Conservation (phyloP, 2,797 vertebrate species). For the Rhyacichthys aspro region DNA sequence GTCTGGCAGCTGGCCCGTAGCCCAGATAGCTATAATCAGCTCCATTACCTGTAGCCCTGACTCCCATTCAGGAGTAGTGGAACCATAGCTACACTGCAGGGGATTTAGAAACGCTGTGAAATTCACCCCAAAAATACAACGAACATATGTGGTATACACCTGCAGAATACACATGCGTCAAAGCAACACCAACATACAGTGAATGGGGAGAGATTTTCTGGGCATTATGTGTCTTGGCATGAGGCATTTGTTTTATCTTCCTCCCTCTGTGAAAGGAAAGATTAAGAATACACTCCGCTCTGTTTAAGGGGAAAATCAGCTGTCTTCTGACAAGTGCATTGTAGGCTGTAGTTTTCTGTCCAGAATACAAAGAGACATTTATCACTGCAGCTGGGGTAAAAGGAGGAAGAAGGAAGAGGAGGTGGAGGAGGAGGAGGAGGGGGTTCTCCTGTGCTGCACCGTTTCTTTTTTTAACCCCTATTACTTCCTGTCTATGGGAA, state of each 20-base stretch:
- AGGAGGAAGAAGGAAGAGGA: conserved; percentile 44
- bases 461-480: conserved; percentile 72
- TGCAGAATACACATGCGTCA: conserved; percentile 26
- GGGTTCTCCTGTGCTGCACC: conserved; percentile 59
- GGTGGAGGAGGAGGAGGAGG: conserved; percentile 6
- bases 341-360: conserved; percentile 77
- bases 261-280: conserved; percentile 59
- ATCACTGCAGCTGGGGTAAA: conserved; percentile 81
- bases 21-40: conserved; percentile 80
- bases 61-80: conserved; percentile 72
- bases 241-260: conserved; percentile 66
- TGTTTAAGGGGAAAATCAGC: conserved; percentile 75
- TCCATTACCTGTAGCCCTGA: conserved; percentile 81
- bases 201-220: conserved; percentile 51
- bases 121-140: conserved; percentile 47
- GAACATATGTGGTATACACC: conserved; percentile 35
- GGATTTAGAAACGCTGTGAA: conserved; percentile 54
- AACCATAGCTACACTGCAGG: conserved; percentile 52
- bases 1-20: conserved; percentile 84
- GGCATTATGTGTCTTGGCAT: conserved; percentile 66
- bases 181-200: conserved; percentile 14
- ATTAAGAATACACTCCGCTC: conserved; percentile 72
- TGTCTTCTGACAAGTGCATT: conserved; percentile 80
- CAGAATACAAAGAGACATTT: conserved; percentile 84
- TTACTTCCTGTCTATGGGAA: conserved; percentile 67